Evolutionary conservation across 2,888 invertebrate species (phyloP), one percentile per base, ranked within the genome.

Genomic region (Limnephilus auricula): DNA sequence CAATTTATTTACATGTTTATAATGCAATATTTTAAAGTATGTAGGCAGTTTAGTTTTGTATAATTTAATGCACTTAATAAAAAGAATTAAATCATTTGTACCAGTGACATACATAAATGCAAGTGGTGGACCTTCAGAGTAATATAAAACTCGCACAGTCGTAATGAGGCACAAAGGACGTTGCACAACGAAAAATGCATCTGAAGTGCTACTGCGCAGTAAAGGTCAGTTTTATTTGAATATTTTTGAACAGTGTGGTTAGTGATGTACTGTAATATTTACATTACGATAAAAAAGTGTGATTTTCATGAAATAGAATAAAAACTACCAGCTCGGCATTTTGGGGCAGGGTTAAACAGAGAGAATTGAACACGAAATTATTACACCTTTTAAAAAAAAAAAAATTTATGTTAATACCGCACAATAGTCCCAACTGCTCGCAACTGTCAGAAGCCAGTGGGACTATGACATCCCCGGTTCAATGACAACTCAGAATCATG

Each of bases 91-190:
- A 65, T 65, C 65, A 65, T 65, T 25, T 65, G 65, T 65, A 65
- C 65, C 65, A n/a, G 25, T 34, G 82, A 82, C 82, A 82, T 6
- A 82, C 82, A 25, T 82, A 82, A 37, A 82, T 37, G 2, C 82
- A 34, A 32, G 65, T 65, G 9, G 65, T 45, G 32, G 82, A 82
- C 82, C 82, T 82, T 82, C 82, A 9, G 12, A 25, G 9, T 82
- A 82, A 82, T 34, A 34, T 25, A 82, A 82, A 34, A 34, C 82
- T 65, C 65, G 65, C 5, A 65, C 15, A 25, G 82, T 32, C 82
- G 18, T 82, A 82, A 82, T 34, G 34, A 82, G 82, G 25, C 25
- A 82, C 82, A 32, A 34, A 82, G 82, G 82, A 31, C 80, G 31
- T 82, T 34, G 65, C 65, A 65, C 9, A 65, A 65, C n/a, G 65